These are phyloP conservation scores for Leptopterna dolabrata DNA, from an alignment of 2,888 invertebrate genomes.

Conservation along the genomic window DNA sequence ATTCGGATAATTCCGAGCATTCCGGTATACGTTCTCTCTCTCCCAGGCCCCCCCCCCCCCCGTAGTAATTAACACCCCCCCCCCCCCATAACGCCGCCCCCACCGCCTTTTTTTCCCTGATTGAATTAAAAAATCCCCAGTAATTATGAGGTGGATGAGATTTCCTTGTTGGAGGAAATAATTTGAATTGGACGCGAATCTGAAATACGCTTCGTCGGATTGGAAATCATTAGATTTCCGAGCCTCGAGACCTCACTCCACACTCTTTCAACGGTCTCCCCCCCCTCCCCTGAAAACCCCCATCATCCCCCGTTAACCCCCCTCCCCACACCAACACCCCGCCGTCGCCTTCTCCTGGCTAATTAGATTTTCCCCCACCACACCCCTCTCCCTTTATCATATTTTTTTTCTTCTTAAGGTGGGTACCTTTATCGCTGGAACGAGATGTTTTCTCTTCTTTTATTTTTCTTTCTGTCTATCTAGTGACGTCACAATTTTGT, in stretches of 20 bases:
- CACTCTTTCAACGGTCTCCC: not conserved
- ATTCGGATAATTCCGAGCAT: constrained; percentile 28
- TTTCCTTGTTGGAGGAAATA: constrained; percentile 40
- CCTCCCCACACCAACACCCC: not conserved
- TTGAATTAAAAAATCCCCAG: constrained; percentile 51
- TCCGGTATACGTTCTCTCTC: not conserved
- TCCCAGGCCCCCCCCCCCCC: not conserved
- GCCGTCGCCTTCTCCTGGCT: not conserved
- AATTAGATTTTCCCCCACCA: not conserved
- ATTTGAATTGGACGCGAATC: constrained; percentile 38
- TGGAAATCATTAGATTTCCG: constrained; percentile 39
- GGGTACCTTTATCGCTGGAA: not conserved
- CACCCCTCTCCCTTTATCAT: not conserved
- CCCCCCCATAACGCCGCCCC: not conserved
- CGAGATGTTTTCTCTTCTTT: not conserved
- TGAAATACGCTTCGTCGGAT: constrained; percentile 33
- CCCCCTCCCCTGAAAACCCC: too few relatives aligned
- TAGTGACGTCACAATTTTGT: not conserved
- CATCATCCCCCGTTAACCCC: not conserved
- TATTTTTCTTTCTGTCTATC: not conserved
- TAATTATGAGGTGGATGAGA: constrained; percentile 47
- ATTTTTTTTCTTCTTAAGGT: not conserved
- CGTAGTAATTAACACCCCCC: constrained; percentile 45
- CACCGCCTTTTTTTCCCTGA: constrained; percentile 4
- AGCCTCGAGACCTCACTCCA: not conserved